Evolutionary conservation across 2,797 vertebrate species (phyloP), one percentile per base, ranked within the genome.

Genomic region (Cichlasoma orientale): DNA sequence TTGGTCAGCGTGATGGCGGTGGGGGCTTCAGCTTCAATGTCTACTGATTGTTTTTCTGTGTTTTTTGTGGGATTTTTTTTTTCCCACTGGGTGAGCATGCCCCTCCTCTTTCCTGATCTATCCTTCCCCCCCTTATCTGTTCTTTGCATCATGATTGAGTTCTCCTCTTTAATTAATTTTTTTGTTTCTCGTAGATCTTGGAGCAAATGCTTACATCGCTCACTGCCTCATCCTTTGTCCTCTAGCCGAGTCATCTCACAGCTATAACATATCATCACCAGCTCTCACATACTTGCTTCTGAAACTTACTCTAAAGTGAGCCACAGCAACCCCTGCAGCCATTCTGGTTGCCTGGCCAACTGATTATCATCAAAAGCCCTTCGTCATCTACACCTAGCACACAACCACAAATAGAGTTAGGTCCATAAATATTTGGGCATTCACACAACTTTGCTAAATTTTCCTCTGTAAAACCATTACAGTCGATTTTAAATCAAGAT

Each of bases 291-390:
- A 79, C 69, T 57, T 12, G 4, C 73, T 70, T 77, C 77, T 78
- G 56, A 23, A 10, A 83, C 74, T 78, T 73, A 73, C 55, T 82
- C 79, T 78, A 78, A 81, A 74, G 61, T 84, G 77, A 90, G 79
- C 80, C 80, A 69, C 33, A 72, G 50, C 58, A 76, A 69, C 56
- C 78, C 81, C 77, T 77, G 77, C 54, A 83, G 87, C 78, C 29
- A 84, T 82, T 61, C 1, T 18, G 58, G 70, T 84, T 82, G 82
- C 72, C 84, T 80, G 68, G 58, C 66, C 72, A 56, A 72, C 73
- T 63, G 71, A 56, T 79, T 81, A 78, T 81, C 82, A 83, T 87
- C 66, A 81, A 87, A 89, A 80, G 52, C 55, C 71, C 58, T 44
- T 75, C 61, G 69, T 79, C 57, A 74, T 82, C 71, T 71, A 47